Conservation (phyloP, 2,888 invertebrate genomes). For the Lepidocyrtoides sp. region DNA sequence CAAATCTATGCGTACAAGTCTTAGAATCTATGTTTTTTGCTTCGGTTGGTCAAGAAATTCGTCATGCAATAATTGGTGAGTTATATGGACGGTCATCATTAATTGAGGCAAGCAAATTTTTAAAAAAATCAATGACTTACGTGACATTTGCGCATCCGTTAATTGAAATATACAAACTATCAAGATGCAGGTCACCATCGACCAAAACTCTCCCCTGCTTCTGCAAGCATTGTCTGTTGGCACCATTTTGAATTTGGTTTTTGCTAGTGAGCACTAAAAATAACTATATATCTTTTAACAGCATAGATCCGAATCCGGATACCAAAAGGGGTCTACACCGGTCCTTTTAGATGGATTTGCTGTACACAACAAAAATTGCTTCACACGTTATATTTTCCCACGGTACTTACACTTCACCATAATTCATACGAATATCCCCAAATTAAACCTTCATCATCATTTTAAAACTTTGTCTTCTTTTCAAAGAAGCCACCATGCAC, state of each 20-base stretch:
- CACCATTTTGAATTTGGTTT: conserved; percentile 35
- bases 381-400: conserved; percentile 32
- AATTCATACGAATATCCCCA: background rate
- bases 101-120: no score
- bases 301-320: conserved; percentile 5
- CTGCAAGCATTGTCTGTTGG: background rate
- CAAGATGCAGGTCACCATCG: background rate
- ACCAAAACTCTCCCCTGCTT: background rate
- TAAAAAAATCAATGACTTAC: conserved; percentile 47
- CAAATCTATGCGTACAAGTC: no score
- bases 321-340: background rate
- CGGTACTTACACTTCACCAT: conserved; percentile 32
- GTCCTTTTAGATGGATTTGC: background rate
- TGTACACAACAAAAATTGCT: background rate
- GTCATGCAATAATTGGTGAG: no score
- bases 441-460: conserved; percentile 13
- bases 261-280: background rate
- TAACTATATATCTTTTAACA: background rate
- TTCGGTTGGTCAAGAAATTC: no score
- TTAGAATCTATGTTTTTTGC: no score
- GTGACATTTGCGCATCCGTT: conserved; percentile 63
- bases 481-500: background rate
- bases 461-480: background rate
- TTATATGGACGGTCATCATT: no score
- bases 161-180: conserved; percentile 19